Evolutionary conservation across 1,140 invertebrate species (phyloP), one percentile per base, ranked within the genome.

Genomic region (Drosophila persimilis): DNA sequence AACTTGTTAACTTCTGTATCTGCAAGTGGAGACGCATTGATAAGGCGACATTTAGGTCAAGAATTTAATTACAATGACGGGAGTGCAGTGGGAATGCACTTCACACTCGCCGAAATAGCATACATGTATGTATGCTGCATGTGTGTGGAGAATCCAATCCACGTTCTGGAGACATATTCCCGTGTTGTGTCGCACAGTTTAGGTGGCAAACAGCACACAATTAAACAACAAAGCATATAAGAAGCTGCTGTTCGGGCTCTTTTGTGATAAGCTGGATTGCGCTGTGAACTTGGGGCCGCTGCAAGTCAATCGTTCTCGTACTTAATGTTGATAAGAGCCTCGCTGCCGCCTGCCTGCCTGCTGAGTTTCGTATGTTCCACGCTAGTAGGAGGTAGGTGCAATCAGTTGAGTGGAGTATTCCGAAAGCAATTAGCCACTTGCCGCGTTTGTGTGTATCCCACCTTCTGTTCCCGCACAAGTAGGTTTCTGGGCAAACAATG

Each of bases 41-140:
- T 69, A 69, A 69, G 65, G 11, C 13, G 11, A 69, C 65, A 85
- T 72, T 72, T 80, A 55, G 80, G 80, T 84, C 80, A 84, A 76
- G 73, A 76, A 61, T 69, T 73, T 55, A 73, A 77, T 58, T 58
- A 80, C 48, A 48, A 41, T 39, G 43, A 47, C 11, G 35, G 3
- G 3, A 71, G 63, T 64, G 58, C 71, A 62, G 39, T 56, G 20
- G 17, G n/a, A 56, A 55, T 26, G 24, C 43, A 31, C 31, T 39
- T 20, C 35, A 56, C 29, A 8, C 6, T 31, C 29, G 29, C 1
- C 29, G 7, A 8, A 31, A 9, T 39, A 31, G 9, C 13, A 26
- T 2, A 45, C 15, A 9, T 17, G 17, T 9, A 9, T 35, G 31
- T 35, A 35, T 35, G 8, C 9, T 35, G 31, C 31, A 0, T 35